Conservation (phyloP, 1,140 invertebrate species). For the Teleopsis dalmanni region DNA sequence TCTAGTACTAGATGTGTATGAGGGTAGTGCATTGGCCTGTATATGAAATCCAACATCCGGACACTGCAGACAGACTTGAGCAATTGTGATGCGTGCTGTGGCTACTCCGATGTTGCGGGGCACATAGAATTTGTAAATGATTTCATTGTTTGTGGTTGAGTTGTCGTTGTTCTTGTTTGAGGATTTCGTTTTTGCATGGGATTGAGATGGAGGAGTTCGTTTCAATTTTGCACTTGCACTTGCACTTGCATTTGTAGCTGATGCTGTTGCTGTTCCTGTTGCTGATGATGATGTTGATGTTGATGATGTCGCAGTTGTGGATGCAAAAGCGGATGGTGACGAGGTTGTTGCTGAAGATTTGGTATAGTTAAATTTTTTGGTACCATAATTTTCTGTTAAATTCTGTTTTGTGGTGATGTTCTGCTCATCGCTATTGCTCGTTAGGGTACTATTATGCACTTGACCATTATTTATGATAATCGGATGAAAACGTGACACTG, state of each 20-base stretch:
- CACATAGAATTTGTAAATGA: constrained; percentile 45
- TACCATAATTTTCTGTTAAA: too few relatives aligned
- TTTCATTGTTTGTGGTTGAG: constrained; percentile 25
- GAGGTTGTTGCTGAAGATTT: background rate
- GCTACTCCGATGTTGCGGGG: constrained; percentile 33
- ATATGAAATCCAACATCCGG: constrained; percentile 29
- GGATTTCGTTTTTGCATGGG: too few relatives aligned
- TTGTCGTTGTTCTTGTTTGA: constrained; percentile 10
- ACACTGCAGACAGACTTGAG: constrained; percentile 26
- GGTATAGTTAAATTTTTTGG: too few relatives aligned
- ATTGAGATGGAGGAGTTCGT: too few relatives aligned
- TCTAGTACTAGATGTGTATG: background rate
- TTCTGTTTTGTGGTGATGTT: background rate
- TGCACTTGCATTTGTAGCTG: too few relatives aligned
- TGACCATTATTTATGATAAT: constrained; percentile 32
- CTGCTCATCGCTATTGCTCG: constrained; percentile 11
- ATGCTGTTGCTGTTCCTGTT: too few relatives aligned
- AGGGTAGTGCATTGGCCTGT: constrained; percentile 31
- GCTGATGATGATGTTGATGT: background rate
- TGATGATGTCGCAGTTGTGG: background rate
- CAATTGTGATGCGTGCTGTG: constrained; percentile 26
- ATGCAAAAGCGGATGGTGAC: too few relatives aligned
- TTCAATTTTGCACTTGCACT: too few relatives aligned
- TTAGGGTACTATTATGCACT: constrained; percentile 27
- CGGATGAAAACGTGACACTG: constrained; percentile 28